These are phyloP conservation scores for Leucosticte australis DNA, from an alignment of 2,113 vertebrate genomes.

Conservation along the genomic window DNA sequence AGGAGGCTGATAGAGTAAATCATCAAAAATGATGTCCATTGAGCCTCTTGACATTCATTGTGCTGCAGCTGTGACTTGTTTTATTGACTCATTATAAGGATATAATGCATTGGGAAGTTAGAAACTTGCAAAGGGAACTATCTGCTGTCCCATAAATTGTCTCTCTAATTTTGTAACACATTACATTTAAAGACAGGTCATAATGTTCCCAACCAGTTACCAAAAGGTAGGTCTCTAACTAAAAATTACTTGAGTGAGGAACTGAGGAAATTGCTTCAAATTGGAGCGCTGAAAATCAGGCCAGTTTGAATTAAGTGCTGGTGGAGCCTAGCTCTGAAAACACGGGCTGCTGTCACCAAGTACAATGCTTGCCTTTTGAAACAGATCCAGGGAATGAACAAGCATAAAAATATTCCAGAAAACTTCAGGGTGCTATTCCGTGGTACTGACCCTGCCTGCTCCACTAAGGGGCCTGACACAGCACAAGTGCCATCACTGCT, in stretches of 20 bases:
- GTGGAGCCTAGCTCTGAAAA: background rate
- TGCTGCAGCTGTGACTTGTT: conserved; percentile 26
- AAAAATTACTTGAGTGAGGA: conserved; percentile 12
- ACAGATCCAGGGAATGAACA: background rate
- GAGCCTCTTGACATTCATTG: conserved; percentile 25
- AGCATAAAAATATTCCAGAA: background rate
- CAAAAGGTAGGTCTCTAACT: conserved; percentile 31
- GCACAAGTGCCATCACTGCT: background rate
- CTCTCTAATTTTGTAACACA: background rate
- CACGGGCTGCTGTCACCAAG: background rate
- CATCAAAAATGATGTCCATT: conserved; percentile 12
- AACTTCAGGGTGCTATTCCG: background rate
- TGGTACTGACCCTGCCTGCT: background rate
- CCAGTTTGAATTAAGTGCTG: conserved; percentile 5
- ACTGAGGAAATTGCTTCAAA: conserved; percentile 3
- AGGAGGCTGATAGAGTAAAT: conserved; percentile 38
- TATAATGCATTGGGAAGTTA: conserved; percentile 31
- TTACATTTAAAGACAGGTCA: conserved; percentile 30
- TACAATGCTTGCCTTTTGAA: background rate
- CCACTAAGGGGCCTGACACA: background rate
- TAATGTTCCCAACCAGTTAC: conserved; percentile 21
- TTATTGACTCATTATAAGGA: conserved; percentile 68
- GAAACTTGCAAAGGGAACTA: conserved; percentile 33
- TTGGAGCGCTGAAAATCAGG: conserved; percentile 13
- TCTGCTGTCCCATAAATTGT: conserved; percentile 54